These are phyloP conservation scores for Aphodius sticticus DNA, from an alignment of 2,888 invertebrate genomes.

Conservation along the genomic window DNA sequence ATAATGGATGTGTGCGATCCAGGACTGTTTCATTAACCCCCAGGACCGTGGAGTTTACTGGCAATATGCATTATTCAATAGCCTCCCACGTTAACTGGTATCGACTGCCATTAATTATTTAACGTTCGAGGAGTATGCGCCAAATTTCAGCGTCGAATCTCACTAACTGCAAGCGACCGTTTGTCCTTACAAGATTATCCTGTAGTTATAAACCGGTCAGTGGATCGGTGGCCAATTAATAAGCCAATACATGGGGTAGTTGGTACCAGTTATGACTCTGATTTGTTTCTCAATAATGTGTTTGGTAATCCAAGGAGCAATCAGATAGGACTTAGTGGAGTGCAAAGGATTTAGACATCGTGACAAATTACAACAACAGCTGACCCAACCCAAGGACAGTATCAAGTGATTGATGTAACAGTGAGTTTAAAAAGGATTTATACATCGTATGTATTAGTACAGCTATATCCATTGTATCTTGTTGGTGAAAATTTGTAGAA, in stretches of 20 bases:
- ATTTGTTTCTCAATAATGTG: background rate
- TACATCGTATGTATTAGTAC: too few relatives aligned
- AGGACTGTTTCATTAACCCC: slow-evolving; percentile 48
- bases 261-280: background rate
- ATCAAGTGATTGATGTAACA: too few relatives aligned
- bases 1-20: slow-evolving; percentile 45
- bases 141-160: slow-evolving; percentile 27
- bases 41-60: slow-evolving; percentile 43
- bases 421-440: too few relatives aligned
- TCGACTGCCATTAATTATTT: slow-evolving; percentile 46
- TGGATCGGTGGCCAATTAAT: background rate
- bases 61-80: slow-evolving; percentile 46
- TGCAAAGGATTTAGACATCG: too few relatives aligned
- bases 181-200: background rate
- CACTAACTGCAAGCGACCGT: background rate
- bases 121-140: slow-evolving; percentile 35
- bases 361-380: too few relatives aligned
- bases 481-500: too few relatives aligned
- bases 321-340: too few relatives aligned
- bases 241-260: background rate
- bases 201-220: background rate
- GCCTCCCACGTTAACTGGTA: slow-evolving; percentile 41
- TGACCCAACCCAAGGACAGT: too few relatives aligned
- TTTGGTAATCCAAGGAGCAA: too few relatives aligned
- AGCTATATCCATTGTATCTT: too few relatives aligned